phyloP scores from a whole-genome alignment of 1,140 invertebrate genomes.

The Notospermus geniculatus region DNA sequence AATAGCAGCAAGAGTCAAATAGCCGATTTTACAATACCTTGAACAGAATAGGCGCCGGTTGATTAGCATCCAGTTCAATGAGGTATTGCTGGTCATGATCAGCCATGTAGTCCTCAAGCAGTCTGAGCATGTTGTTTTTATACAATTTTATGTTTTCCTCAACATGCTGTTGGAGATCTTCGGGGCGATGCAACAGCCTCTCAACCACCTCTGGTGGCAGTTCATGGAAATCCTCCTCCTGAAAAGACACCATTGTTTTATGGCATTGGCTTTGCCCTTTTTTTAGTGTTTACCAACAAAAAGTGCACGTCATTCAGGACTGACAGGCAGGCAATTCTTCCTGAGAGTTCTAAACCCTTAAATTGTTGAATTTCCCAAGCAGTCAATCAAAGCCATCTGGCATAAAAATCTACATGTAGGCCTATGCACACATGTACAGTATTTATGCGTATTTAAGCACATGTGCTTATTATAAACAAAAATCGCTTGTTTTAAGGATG shows the following conservation, averaged over 20 bases:
- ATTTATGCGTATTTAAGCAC: too few species aligned
- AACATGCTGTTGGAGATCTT: constrained; percentile 44
- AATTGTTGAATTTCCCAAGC: too few species aligned
- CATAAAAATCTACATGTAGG: too few species aligned
- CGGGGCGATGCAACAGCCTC: constrained; percentile 45
- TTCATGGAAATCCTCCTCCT: constrained; percentile 35
- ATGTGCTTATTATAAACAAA: too few species aligned
- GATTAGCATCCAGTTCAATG: constrained; percentile 53
- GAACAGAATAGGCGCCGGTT: constrained; percentile 34
- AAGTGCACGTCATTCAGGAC: neutral
- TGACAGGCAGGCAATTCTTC: neutral
- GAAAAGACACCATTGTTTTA: constrained; percentile 3
- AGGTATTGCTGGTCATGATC: constrained; percentile 53
- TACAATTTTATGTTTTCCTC: constrained; percentile 41
- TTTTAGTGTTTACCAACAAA: neutral
- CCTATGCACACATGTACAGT: too few species aligned
- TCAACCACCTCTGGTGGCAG: constrained; percentile 43
- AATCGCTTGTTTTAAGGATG: too few species aligned
- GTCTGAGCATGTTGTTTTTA: constrained; percentile 46
- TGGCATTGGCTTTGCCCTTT: neutral
- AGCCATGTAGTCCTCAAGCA: constrained; percentile 54
- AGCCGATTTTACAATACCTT: constrained; percentile 29
- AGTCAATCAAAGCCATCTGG: too few species aligned
- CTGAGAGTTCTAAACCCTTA: neutral
- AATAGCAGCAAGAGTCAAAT: too few species aligned